phyloP scores from a whole-genome alignment of 2,888 invertebrate species.

The Brachypterus glaber region DNA sequence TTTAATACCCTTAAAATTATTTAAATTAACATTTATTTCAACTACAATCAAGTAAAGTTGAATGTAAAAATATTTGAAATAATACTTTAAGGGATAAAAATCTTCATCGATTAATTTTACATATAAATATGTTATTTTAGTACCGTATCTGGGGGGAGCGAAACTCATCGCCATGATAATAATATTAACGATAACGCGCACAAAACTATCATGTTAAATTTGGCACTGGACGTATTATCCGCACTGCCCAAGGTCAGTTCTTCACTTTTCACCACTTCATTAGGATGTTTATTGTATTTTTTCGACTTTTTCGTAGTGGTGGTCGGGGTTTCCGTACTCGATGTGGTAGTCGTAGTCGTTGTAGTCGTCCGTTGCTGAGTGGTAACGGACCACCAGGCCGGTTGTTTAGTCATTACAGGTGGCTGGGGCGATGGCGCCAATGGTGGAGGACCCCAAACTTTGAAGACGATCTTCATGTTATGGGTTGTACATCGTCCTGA shows the following conservation, averaged over 20 bases:
- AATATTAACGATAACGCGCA: conserved; percentile 27
- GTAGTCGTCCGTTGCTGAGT: conserved; percentile 38
- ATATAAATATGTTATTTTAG: no score
- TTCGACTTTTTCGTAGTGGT: conserved; percentile 61
- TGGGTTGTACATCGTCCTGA: conserved; percentile 72
- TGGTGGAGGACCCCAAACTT: conserved; percentile 47
- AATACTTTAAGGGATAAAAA: no score
- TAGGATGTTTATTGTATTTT: conserved; percentile 70
- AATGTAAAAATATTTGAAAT: no score
- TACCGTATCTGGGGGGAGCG: no score
- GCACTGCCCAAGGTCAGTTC: conserved; percentile 63
- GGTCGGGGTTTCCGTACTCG: conserved; percentile 38
- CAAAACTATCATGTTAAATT: conserved; percentile 26
- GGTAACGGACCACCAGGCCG: conserved; percentile 39
- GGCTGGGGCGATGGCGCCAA: conserved; percentile 30
- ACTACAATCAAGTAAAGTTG: no score
- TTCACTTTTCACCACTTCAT: conserved; percentile 89
- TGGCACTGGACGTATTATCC: conserved; percentile 15
- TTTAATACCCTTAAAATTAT: no score
- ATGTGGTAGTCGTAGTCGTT: conserved; percentile 35
- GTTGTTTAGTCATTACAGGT: conserved; percentile 27
- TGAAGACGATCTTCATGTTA: conserved; percentile 94
- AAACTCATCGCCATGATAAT: conserved; percentile 35
- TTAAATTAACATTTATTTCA: no score
- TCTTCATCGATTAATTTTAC: no score